Evolutionary conservation across 2,113 vertebrate genomes (phyloP), one percentile per base, ranked within the genome.

Genomic region (Brachyhypopomus occidentalis): DNA sequence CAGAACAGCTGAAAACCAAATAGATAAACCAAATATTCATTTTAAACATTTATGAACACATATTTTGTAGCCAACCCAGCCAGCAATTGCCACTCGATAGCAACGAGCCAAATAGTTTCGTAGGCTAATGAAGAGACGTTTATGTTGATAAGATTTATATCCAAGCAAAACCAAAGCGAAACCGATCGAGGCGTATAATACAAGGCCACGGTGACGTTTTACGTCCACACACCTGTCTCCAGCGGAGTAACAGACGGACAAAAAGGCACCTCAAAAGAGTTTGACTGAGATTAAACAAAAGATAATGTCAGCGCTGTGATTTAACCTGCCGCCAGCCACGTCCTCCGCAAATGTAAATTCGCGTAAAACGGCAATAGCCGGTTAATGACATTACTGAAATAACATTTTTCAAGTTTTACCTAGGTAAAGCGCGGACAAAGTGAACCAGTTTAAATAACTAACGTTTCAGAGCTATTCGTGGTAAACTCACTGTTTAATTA

Each of bases 1-100:
- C 30, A 80, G 83, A 83, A 52, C 78, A 88, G 91, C 91, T 90
- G 86, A 66, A 83, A 88, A 89, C 91, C 91, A 90, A 76, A 91
- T 88, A 85, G 67, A 7, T 75, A 11, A 89, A 89, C 87, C 90
- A 89, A 90, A 91, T 88, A 89, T 83, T 87, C 80, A 9, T 59
- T 75, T 82, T 52, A 25, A 69, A 71, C 75, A 66, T n/a, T 22
- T 60, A 8, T 23, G 1, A 48, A 19, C 38, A 4, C 36, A 11
- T 27, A 25, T 70, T 71, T 74, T 72, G 45, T 78, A 78, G 48
- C 60, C 2, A 78, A 20, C 9, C 12, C 45, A 52, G 45, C 45
- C 45, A 52, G 45, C 45, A 52, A 52, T 52, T 52, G 9, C 12
- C 45, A 52, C 45, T 52, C 12, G 45, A 52, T 52, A 52, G 45